A percentile compares a stretch with the other conserved stretches of the same genome.
Conservation (phyloP, 2,113 vertebrate species). For the Phainopepla nitens region DNA sequence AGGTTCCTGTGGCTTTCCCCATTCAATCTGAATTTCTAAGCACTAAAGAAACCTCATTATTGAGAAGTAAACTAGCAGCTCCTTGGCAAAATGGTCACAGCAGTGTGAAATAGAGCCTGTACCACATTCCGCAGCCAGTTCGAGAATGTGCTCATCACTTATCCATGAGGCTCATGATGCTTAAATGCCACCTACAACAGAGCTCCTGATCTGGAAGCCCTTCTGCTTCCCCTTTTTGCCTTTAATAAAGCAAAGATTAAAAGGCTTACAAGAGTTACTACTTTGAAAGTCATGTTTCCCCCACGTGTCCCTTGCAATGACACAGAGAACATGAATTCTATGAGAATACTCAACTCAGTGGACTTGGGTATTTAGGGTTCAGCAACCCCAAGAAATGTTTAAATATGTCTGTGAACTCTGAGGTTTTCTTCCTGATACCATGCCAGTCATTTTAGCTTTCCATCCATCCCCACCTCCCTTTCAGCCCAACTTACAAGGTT, state of each 20-base stretch:
- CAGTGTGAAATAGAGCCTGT: conserved; percentile 22
- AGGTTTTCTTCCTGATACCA: neutral
- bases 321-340: neutral
- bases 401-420: neutral
- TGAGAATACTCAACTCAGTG: neutral
- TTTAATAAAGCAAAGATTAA: conserved; percentile 36
- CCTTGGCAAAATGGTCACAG: neutral
- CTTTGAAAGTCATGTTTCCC: neutral
- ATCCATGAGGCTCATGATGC: neutral
- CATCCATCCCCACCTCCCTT: neutral
- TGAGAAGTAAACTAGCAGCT: conserved; percentile 31
- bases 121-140: neutral
- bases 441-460: neutral
- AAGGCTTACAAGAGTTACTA: neutral
- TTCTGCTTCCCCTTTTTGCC: neutral
- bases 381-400: neutral
- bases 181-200: conserved; percentile 43
- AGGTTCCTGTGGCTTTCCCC: neutral
- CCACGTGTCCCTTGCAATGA: neutral
- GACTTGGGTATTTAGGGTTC: neutral
- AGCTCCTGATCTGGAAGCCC: neutral
- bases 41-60: conserved; percentile 11
- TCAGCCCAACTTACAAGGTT: neutral
- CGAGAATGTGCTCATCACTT: neutral
- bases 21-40: conserved; percentile 25